Evolutionary conservation across 2,797 vertebrate genomes (phyloP).

Genomic region (Morelia viridis): DNA sequence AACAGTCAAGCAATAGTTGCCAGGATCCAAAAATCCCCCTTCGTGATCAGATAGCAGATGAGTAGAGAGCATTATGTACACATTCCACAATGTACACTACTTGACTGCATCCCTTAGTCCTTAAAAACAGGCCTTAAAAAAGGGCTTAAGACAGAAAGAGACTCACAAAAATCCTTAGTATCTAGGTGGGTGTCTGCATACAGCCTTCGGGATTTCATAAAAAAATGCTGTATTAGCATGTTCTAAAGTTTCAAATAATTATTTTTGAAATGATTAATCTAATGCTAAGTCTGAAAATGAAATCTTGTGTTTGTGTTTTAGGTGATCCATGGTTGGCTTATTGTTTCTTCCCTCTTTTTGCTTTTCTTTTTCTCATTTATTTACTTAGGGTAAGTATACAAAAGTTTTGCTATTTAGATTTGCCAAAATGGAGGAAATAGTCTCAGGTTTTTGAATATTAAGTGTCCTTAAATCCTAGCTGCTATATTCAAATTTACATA

Average conservation of each 20-base stretch:
- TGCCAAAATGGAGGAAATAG: neutral
- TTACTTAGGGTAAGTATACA: slow-evolving; percentile 90
- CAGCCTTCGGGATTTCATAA: neutral
- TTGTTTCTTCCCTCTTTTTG: slow-evolving; percentile 93
- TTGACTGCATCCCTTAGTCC: neutral
- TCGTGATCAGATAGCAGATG: neutral
- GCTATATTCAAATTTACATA: neutral
- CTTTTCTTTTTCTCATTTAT: slow-evolving; percentile 99
- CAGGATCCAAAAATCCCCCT: neutral
- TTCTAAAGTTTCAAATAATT: slow-evolving; percentile 18
- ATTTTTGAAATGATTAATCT: slow-evolving; percentile 18
- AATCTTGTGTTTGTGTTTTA: slow-evolving; percentile 61
- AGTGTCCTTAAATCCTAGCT: neutral
- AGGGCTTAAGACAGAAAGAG: neutral
- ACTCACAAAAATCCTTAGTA: neutral
- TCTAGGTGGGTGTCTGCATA: neutral
- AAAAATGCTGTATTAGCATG: neutral
- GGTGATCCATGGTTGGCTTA: slow-evolving; percentile 99
- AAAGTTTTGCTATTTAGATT: slow-evolving; percentile 37
- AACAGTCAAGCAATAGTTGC: neutral
- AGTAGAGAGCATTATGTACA: too few relatives aligned
- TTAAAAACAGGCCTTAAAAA: neutral
- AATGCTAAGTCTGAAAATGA: neutral
- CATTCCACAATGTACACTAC: neutral
- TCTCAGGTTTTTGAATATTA: neutral